phyloP scores from a whole-genome alignment of 2,113 vertebrate species.

The Chrysochloris asiatica region DNA sequence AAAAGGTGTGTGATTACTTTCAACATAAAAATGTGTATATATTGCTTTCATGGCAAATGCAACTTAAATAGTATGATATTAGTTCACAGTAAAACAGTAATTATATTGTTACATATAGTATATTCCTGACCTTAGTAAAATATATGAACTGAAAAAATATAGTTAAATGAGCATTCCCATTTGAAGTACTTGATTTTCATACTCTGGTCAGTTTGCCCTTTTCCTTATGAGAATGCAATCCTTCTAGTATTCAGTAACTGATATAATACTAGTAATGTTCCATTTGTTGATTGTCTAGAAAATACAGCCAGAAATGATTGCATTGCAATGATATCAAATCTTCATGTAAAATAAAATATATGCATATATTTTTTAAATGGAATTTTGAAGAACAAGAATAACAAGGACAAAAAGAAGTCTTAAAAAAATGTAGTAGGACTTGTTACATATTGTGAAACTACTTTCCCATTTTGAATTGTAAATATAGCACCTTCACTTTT shows the following conservation, averaged over 20 bases:
- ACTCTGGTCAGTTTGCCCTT: not conserved
- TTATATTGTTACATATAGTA: not conserved
- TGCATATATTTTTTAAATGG: too few species aligned
- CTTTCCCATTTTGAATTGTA: too few species aligned
- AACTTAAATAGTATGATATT: not conserved
- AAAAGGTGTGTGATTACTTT: not conserved
- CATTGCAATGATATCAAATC: not conserved
- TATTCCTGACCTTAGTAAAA: not conserved
- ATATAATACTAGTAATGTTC: not conserved
- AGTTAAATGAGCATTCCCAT: not conserved
- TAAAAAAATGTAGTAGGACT: too few species aligned
- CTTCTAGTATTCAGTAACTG: not conserved
- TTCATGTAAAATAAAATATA: not conserved
- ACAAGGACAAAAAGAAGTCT: too few species aligned
- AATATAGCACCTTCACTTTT: too few species aligned
- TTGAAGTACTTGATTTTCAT: conserved; percentile 1
- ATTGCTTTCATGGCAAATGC: not conserved
- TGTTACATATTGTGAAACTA: too few species aligned
- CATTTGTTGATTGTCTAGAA: not conserved
- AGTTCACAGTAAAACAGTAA: not conserved
- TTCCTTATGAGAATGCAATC: not conserved
- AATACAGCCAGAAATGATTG: not conserved
- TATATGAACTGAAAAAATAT: not conserved
- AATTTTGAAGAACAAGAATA: too few species aligned
- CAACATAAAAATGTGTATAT: not conserved